Base-by-base conservation (phyloP, 1,140 invertebrate species). In the Rhopalosiphum padi region DNA sequence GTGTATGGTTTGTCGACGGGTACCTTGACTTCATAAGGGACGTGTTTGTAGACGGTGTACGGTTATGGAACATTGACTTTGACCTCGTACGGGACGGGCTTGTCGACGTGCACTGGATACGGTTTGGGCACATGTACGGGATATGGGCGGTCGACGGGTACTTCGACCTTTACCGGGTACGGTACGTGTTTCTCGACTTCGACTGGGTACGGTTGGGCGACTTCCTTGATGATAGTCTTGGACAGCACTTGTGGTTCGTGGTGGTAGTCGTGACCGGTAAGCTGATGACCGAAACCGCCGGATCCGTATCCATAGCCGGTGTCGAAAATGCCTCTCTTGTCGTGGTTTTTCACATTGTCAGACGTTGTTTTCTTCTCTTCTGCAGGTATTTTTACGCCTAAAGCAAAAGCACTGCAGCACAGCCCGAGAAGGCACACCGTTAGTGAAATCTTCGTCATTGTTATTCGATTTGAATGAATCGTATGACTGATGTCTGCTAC, bases 61-160 rank as follows among this genome's bases (percentile, higher is more conserved):
- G 89, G 60, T 60, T 82, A 60, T 0, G 93, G 93, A 4, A 94
- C 88, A 30, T 91, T 91, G 1, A 94, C 89, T 77, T 94, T 89
- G 46, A 94, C 93, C 37, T 77, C 60, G 11, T 90, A 77, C 53
- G 93, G 93, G 3, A 94, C 89, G 95, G 97, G 97, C 95, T 97
- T 98, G 94, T 97, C 97, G 0, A 94, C 94, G 25, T 94, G 94
- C 22, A 94, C 94, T 46, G 95, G 94, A 90, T 95, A 95, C 6
- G 95, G 95, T 90, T 95, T 94, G 37, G 93, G 85, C 23, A 93
- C 53, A 94, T 93, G 51, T 41, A 94, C 37, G 96, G 94, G 94
- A 60, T 94, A 94, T 5, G 94, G 94, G 68, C 94, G 94, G 82
- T 94, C 89, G 0, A 94, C 94, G 25, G 91, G 91, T 4, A 94